These are phyloP conservation scores for Hippocampus comes DNA, from an alignment of 2,113 vertebrate genomes.

Conservation along the genomic window DNA sequence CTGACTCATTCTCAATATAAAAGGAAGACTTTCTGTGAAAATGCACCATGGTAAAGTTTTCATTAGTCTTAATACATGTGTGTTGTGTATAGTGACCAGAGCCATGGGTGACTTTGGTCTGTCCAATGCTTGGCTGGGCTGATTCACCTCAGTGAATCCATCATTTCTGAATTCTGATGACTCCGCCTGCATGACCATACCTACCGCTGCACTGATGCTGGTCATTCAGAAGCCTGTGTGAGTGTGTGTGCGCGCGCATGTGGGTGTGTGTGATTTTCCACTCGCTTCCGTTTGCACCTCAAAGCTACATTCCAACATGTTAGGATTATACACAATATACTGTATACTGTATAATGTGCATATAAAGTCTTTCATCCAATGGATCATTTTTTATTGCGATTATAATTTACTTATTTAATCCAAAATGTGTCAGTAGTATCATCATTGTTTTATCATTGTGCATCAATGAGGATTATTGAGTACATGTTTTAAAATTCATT, in stretches of 20 bases:
- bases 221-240: background rate
- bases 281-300: no score
- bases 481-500: background rate
- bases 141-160: conserved; percentile 9
- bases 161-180: conserved; percentile 8
- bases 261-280: background rate
- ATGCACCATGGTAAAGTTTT: background rate
- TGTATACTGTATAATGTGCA: no score
- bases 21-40: background rate
- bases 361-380: no score
- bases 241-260: background rate
- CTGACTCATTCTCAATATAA: background rate
- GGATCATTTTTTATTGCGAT: background rate
- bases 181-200: background rate
- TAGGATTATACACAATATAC: background rate
- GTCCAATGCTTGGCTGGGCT: conserved; percentile 5
- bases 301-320: no score
- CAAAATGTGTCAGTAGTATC: background rate
- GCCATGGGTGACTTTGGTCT: conserved; percentile 1
- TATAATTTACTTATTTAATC: background rate
- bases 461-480: background rate
- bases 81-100: background rate
- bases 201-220: conserved; percentile 3
- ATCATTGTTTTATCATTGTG: background rate
- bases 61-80: conserved; percentile 3